Evolutionary conservation across 1,140 invertebrate species (phyloP).

Genomic region (Babylonia areolata): DNA sequence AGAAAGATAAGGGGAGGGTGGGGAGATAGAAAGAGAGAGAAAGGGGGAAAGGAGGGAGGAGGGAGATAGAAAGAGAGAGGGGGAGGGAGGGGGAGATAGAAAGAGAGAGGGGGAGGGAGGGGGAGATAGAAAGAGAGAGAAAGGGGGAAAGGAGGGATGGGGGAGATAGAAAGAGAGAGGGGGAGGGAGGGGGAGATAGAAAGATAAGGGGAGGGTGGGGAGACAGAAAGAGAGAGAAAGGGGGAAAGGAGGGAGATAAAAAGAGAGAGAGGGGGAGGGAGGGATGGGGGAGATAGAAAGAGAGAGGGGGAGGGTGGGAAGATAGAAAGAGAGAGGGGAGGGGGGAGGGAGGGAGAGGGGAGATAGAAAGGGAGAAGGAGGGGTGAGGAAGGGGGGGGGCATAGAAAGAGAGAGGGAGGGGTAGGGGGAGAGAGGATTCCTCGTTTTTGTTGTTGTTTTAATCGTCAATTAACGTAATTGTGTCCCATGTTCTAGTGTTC

Average conservation of each 20-base stretch:
- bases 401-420: constrained; percentile 13
- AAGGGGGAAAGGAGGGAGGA: too few relatives aligned
- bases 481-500: too few relatives aligned
- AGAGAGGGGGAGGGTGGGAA: too few relatives aligned
- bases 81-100: too few relatives aligned
- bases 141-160: neutral
- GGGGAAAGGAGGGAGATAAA: neutral
- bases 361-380: neutral
- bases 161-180: constrained; percentile 2
- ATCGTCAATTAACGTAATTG: too few relatives aligned
- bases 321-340: neutral
- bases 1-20: too few relatives aligned
- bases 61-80: too few relatives aligned
- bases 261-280: neutral
- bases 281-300: neutral
- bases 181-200: neutral
- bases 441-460: too few relatives aligned
- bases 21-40: too few relatives aligned
- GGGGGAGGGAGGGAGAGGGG: neutral
- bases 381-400: neutral
- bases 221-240: neutral
- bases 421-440: too few relatives aligned
- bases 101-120: neutral
- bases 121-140: constrained; percentile 1
- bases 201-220: neutral